Base-by-base conservation (phyloP, 2,888 invertebrate species). In the Leptogaster cylindrica region DNA sequence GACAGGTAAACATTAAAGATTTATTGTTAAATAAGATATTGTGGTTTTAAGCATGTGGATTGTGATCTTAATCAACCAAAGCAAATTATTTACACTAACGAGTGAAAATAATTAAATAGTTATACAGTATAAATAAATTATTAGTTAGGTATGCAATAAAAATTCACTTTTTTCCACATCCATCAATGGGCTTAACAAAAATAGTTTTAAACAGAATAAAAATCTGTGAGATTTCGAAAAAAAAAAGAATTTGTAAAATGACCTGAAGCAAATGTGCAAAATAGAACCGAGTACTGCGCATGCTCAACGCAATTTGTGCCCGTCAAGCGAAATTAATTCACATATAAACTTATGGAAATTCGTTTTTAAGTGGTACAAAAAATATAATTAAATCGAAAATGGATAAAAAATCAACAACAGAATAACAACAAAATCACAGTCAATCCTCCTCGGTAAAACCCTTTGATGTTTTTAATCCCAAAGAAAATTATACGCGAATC, bases 381-480 rank as follows among this genome's bases (percentile, higher is more conserved):
- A 61, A 61, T 61, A 44, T 44, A 61, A 61, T 61, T 61, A 61
- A 61, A 61, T 23, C 23, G 31, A 55, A 55, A 20, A 46, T 46
- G 46, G 20, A 14, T 18, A 44, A 61, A 61, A 33, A 61, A 27
- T 25, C 20, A 58, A 25, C 51, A 51, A 10, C 16, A 12, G 18
- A 31, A n/a, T n/a, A n/a, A n/a, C n/a, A 55, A 55, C 33, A 44
- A 41, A 61, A 25, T 8, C 25, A 44, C 18, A 16, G 28, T 25
- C 7, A 12, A 27, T 16, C 18, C 18, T 20, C 20, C 33, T 55
- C 23, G 2, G 18, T 18, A 44, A 14, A 14, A 14, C 61, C 28
- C 44, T 61, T 61, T 61, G 61, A 61, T 44, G 61, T 61, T 61
- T n/a, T 44, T 44, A 61, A 61, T 61, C 61, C 44, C 16, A 23